Conservation (phyloP, 2,113 vertebrate genomes). For the Amia ocellicauda region DNA sequence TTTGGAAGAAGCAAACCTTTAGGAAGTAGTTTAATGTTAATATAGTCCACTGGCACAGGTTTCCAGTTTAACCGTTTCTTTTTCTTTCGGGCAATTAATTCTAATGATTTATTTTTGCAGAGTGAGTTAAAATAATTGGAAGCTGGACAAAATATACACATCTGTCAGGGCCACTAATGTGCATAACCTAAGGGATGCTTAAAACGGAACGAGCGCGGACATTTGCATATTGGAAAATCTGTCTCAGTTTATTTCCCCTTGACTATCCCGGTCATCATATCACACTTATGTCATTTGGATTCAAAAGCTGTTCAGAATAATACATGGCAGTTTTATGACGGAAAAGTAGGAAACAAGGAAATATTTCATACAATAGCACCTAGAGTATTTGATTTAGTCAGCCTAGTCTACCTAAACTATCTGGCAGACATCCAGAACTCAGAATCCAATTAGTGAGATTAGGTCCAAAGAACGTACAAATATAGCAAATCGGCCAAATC, state of each 20-base stretch:
- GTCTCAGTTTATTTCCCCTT: no score
- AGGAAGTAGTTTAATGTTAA: neutral
- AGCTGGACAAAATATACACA: slow-evolving; percentile 8
- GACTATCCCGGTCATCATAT: no score
- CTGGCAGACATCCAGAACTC: slow-evolving; percentile 53
- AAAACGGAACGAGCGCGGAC: neutral
- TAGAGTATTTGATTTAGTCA: slow-evolving; percentile 21
- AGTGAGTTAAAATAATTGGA: slow-evolving; percentile 4
- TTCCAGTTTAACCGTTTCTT: neutral
- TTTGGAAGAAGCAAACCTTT: no score
- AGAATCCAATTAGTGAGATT: slow-evolving; percentile 67
- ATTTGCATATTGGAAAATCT: neutral
- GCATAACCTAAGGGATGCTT: neutral
- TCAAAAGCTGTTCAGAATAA: no score
- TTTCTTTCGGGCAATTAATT: slow-evolving; percentile 6
- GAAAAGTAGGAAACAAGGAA: neutral
- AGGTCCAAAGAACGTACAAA: slow-evolving; percentile 64
- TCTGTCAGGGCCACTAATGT: slow-evolving; percentile 1
- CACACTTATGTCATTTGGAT: no score
- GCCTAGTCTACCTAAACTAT: slow-evolving; percentile 48
- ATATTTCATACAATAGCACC: neutral
- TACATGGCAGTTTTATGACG: no score
- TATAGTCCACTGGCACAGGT: neutral
- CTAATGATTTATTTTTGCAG: neutral
- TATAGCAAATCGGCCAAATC: slow-evolving; percentile 59